These are phyloP conservation scores for Ostrea denselamellosa DNA, from an alignment of 1,140 invertebrate genomes.

Conservation along the genomic window DNA sequence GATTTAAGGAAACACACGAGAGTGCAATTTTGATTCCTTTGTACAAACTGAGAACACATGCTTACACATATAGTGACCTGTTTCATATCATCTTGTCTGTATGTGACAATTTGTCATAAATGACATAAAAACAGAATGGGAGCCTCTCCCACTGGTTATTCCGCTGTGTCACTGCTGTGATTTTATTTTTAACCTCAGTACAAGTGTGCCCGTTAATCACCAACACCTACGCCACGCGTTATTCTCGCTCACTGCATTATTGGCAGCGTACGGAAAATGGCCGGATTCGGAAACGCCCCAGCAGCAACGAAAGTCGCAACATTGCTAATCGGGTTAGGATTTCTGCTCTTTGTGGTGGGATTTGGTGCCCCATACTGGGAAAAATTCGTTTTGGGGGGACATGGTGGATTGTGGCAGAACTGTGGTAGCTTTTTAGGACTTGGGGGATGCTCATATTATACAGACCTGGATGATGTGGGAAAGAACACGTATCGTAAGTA, in stretches of 20 bases:
- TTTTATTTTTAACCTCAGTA: neutral
- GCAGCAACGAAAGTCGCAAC: neutral
- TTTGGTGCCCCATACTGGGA: neutral
- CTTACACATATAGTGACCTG: neutral
- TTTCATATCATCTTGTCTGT: neutral
- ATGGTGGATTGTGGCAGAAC: neutral
- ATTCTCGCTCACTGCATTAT: neutral
- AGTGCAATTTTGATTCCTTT: neutral
- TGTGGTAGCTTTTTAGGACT: neutral
- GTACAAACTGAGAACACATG: neutral
- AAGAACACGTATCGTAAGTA: slow-evolving; percentile 13
- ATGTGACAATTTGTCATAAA: slow-evolving; percentile 19
- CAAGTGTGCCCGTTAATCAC: neutral
- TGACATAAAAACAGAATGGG: neutral
- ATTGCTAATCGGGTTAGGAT: neutral
- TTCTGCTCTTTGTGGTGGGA: neutral
- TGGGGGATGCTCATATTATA: neutral
- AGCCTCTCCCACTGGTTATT: neutral
- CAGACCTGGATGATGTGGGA: neutral
- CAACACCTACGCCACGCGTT: neutral
- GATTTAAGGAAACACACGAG: neutral
- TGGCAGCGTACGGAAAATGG: neutral
- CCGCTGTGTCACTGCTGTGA: neutral
- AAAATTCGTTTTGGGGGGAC: neutral
- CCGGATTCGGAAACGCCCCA: slow-evolving; percentile 1